Conservation (phyloP, 2,113 vertebrate species). For the Engystomops pustulosus region DNA sequence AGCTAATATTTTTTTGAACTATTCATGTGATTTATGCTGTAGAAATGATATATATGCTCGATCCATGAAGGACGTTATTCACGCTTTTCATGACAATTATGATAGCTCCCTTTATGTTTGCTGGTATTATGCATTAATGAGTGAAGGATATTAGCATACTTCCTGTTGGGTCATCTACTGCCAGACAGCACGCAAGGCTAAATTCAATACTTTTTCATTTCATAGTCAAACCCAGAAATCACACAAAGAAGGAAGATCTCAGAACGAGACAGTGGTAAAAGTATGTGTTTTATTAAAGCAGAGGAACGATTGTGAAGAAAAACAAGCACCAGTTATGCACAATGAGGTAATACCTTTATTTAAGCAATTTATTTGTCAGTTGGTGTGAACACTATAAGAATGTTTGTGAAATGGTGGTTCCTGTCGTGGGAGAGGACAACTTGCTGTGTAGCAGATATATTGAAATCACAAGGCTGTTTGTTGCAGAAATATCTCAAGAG, state of each 20-base stretch:
- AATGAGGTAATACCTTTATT: constrained; percentile 4
- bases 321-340: background rate
- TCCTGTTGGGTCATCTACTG: constrained; percentile 35
- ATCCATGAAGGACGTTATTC: background rate
- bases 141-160: constrained; percentile 19
- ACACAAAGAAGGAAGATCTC: background rate
- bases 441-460: no score
- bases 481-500: no score
- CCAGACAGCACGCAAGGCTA: constrained; percentile 15
- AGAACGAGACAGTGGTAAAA: background rate
- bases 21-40: constrained; percentile 5
- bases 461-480: no score
- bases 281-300: background rate
- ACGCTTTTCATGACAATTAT: background rate
- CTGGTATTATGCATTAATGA: background rate
- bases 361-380: background rate
- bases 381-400: background rate
- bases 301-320: background rate
- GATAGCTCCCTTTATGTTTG: background rate
- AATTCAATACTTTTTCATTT: background rate
- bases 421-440: no score
- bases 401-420: background rate
- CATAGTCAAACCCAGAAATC: background rate
- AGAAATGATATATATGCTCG: background rate
- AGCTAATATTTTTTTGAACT: background rate